Percentiles rank a stretch among this genome's conserved stretches.
Conservation (phyloP, 2,888 invertebrate species). For the Luperina nickerlii region DNA sequence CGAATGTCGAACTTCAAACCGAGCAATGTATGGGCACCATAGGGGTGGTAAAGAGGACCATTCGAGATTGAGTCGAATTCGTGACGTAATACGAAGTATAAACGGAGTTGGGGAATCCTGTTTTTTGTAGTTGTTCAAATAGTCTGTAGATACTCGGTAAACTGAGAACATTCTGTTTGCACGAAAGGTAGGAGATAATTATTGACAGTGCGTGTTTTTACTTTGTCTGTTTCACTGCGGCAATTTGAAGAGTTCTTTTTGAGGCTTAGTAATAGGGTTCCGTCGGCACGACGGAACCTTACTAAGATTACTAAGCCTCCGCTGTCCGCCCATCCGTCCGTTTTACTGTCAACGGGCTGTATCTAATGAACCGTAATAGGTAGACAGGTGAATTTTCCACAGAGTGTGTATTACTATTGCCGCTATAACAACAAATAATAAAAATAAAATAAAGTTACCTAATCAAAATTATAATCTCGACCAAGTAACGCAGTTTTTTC, state of each 20-base stretch:
- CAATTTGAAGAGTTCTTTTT: not conserved
- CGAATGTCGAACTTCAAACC: conserved; percentile 47
- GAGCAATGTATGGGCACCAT: conserved; percentile 34
- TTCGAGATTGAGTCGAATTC: conserved; percentile 36
- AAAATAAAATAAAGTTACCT: too few relatives aligned
- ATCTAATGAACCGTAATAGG: too few relatives aligned
- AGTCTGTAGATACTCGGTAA: conserved; percentile 22
- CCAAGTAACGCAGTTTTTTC: too few relatives aligned
- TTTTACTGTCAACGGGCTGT: too few relatives aligned
- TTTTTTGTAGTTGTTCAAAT: conserved; percentile 42
- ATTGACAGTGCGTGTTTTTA: not conserved
- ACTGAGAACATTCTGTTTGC: conserved; percentile 29
- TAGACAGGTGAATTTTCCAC: too few relatives aligned
- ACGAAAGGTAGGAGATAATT: conserved; percentile 6
- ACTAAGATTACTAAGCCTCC: too few relatives aligned
- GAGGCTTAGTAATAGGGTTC: too few relatives aligned
- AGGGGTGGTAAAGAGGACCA: conserved; percentile 19
- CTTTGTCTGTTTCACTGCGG: not conserved
- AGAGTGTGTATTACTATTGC: too few relatives aligned
- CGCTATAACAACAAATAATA: too few relatives aligned
- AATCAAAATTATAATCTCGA: too few relatives aligned
- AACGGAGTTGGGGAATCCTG: conserved; percentile 10
- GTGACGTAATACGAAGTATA: conserved; percentile 35
- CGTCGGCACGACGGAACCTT: too few relatives aligned
- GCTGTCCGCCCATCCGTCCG: too few relatives aligned